Evolutionary conservation across 2,888 invertebrate species (phyloP).

Genomic region (Colostygia pectinataria): DNA sequence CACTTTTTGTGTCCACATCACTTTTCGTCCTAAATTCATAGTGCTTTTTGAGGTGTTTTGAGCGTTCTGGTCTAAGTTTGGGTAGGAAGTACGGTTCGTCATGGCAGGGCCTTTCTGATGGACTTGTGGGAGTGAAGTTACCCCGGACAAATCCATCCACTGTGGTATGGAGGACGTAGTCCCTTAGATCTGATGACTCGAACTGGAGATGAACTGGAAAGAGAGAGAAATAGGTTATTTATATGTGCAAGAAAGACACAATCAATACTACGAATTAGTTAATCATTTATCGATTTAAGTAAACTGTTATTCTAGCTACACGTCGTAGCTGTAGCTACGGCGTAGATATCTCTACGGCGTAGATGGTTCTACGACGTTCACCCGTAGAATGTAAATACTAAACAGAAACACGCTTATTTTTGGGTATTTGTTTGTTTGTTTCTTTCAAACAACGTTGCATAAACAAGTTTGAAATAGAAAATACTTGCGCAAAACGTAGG

Average conservation of each 20-base stretch:
- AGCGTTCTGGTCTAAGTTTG: slow-evolving; percentile 48
- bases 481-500: no score
- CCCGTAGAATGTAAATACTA: no score
- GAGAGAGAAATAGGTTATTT: slow-evolving; percentile 34
- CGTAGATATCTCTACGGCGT: background rate
- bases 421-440: no score
- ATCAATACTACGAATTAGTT: background rate
- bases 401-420: no score
- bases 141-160: slow-evolving; percentile 66
- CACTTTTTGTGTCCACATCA: slow-evolving; percentile 24
- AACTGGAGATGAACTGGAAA: slow-evolving; percentile 71
- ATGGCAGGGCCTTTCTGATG: slow-evolving; percentile 61
- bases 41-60: slow-evolving; percentile 49
- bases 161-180: slow-evolving; percentile 70
- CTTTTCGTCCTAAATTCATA: slow-evolving; percentile 50
- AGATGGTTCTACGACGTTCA: no score
- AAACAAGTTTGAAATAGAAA: no score
- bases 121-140: slow-evolving; percentile 72
- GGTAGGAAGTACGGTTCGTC: slow-evolving; percentile 71
- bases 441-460: no score
- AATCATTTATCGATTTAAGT: no score
- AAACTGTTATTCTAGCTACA: no score
- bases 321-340: background rate
- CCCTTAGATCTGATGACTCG: slow-evolving; percentile 56
- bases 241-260: background rate